Base-by-base conservation (phyloP, 2,113 vertebrate species). In the Actinemys pallida region DNA sequence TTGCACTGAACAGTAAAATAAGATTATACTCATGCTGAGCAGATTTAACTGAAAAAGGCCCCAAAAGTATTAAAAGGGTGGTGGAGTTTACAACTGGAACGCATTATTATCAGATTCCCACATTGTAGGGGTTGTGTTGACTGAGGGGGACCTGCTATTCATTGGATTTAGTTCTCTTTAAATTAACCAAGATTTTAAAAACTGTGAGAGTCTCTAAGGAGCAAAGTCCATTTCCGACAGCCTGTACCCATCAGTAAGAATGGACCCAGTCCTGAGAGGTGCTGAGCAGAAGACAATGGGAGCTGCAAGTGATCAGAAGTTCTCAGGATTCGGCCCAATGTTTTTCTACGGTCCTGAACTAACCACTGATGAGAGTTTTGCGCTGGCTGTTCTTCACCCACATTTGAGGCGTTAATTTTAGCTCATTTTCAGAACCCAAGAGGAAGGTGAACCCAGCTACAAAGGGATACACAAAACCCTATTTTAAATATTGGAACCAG, bases 171-270 rank as follows among this genome's bases (percentile, higher is more conserved):
- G 31, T n/a, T 20, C 20, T 62, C 17, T 72, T 45, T 22, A 16
- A 53, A 78, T 81, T 10, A 8, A 57, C 31, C 81, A 4, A 1
- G 5, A 1, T 5, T 53, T 2, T 31, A 19, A 27, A 16, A 1
- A 11, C 62, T 5, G 80, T 53, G 49, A 69, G 6, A 42, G 85
- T 82, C 17, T 57, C 2, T 27, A 35, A 2, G 17, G 72, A 42
- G 52, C 81, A 50, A 24, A 54, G 47, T 9, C 1, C 0, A 2
- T 1, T 42, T 8, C 39, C 5, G 69, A 53, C 0, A 49, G 49
- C 81, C 50, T 13, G 1, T 1, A 7, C 13, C 10, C 4, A 0
- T 3, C 0, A 12, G 80, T 2, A 39, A 3, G 31, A n/a, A 31
- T 35, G 6, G 19, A 25, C 12, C 12, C 0, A 3, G 35, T 86